Evolutionary conservation across 2,888 invertebrate species (phyloP).

Genomic region (Leptopilina myrica): DNA sequence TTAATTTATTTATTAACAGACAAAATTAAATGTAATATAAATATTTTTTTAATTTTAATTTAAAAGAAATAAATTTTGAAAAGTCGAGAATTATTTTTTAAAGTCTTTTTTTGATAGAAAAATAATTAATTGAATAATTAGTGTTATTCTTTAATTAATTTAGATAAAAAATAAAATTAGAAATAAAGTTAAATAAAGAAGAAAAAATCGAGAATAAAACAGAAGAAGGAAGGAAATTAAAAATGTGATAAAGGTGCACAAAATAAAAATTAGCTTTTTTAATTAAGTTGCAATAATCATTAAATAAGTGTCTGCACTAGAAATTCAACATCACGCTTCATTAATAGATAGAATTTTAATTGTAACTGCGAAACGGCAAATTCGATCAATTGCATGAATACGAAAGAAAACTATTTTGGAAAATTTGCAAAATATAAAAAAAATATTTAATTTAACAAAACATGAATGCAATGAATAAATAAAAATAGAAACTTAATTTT

Average conservation of each 20-base stretch:
- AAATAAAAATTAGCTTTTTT: neutral
- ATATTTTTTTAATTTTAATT: neutral
- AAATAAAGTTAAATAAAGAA: neutral
- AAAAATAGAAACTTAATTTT: too few species aligned
- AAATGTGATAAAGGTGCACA: neutral
- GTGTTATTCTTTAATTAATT: too few species aligned
- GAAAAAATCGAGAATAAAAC: neutral
- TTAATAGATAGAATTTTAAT: slow-evolving; percentile 9
- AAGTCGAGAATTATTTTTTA: too few species aligned
- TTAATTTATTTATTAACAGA: neutral
- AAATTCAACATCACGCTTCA: slow-evolving; percentile 30
- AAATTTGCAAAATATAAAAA: neutral
- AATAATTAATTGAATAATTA: too few species aligned
- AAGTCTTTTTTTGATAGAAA: too few species aligned
- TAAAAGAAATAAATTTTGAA: neutral
- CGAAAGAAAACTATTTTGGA: neutral
- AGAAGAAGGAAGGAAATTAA: neutral
- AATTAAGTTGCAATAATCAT: slow-evolving; percentile 9
- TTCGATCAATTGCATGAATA: slow-evolving; percentile 3
- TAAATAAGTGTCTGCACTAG: neutral
- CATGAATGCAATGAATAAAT: neutral
- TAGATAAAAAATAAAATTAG: too few species aligned
- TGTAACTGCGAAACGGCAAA: neutral
- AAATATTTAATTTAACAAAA: neutral
- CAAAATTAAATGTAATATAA: neutral